Base-by-base conservation (phyloP, 1,140 invertebrate species). In the Heliconius hewitsoni region DNA sequence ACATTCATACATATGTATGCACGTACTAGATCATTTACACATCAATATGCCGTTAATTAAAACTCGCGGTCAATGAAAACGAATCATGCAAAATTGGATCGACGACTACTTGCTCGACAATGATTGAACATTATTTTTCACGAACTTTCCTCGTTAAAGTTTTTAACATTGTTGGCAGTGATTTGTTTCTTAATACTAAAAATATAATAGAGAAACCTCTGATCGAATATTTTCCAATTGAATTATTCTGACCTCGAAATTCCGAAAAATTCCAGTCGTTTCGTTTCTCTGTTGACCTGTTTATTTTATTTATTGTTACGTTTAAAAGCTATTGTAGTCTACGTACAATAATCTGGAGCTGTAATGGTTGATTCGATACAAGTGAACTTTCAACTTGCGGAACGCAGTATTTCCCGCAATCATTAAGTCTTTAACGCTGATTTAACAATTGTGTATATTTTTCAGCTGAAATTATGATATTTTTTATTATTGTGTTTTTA, bases 131-230 rank as follows among this genome's bases (percentile, higher is more conserved):
- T 75, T 75, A 60, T 74, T 75, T 76, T 71, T 34, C 23, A 27
- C 60, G 34, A 76, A 76, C 74, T 76, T 76, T 50, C 66, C 74
- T 76, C 46, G 74, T 76, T 76, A 76, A 46, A 76, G 9, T 76
- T 76, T 57, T 70, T 37, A 34, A 71, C 74, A 76, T 70, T 46
- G 42, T 46, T 39, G n/a, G 18, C 27, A 46, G 19, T 70, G 74
- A 27, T 30, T 66, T 66, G 8, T 30, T 66, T 60, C 30, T 30
- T 30, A 66, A 66, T 66, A 66, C 23, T 27, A 66, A 66, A 27
- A 30, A 30, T 9, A 30, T 16, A 66, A 66, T 66, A 66, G 60
- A 11, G 9, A 27, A 11, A 23, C 27, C 60, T 66, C 11, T 16
- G 60, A 66, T 66, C 23, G 60, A 66, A 66, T 66, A 66, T 66